Evolutionary conservation across 2,888 invertebrate species (phyloP).

Genomic region (Napeogenes sylphis): DNA sequence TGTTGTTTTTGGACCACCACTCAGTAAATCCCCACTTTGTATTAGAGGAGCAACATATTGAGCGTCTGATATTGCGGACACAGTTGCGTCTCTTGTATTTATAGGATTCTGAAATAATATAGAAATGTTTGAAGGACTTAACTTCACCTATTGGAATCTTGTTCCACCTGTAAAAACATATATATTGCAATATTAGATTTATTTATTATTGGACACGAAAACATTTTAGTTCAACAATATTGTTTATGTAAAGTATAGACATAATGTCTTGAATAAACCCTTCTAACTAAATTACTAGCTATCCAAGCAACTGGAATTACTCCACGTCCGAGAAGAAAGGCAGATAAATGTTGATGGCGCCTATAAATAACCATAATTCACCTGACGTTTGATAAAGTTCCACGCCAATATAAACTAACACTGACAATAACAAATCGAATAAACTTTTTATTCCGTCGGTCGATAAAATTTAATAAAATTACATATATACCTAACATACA

Average conservation of each 20-base stretch:
- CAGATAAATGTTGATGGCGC: slow-evolving; percentile 27
- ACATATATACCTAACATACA: no score
- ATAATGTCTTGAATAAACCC: neutral
- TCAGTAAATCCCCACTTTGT: slow-evolving; percentile 88
- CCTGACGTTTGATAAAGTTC: slow-evolving; percentile 27
- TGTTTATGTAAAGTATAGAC: no score
- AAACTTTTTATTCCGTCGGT: neutral
- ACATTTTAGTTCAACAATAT: no score
- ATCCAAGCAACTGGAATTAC: slow-evolving; percentile 21
- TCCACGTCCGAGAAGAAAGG: slow-evolving; percentile 17
- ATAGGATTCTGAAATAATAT: slow-evolving; percentile 83
- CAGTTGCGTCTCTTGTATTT: slow-evolving; percentile 91
- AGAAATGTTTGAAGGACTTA: neutral
- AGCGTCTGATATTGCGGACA: slow-evolving; percentile 95
- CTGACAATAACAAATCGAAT: slow-evolving; percentile 20
- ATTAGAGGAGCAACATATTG: slow-evolving; percentile 95
- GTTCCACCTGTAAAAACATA: no score
- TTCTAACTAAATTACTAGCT: slow-evolving; percentile 2
- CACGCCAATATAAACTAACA: slow-evolving; percentile 26
- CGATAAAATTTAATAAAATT: no score
- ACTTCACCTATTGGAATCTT: no score
- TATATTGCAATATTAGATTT: no score
- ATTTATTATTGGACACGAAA: no score
- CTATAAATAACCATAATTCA: slow-evolving; percentile 29
- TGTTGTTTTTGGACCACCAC: slow-evolving; percentile 80